Base-by-base conservation (phyloP, 2,797 vertebrate genomes). In the Chromobotia macracanthus region DNA sequence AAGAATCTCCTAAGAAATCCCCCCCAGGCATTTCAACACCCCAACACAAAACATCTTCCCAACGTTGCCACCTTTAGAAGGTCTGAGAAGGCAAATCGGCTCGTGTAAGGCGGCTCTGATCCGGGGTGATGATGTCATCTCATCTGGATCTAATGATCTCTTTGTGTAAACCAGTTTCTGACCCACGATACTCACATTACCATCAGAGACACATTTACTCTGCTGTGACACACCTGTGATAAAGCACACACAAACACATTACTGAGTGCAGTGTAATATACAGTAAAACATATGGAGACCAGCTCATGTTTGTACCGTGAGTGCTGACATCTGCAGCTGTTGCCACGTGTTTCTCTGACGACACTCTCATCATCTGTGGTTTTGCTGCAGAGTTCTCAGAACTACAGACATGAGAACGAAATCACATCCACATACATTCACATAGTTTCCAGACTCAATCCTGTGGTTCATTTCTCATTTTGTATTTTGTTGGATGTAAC, bases 131-230 rank as follows among this genome's bases (percentile, higher is more conserved):
- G 91, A 90, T 11, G 44, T 51, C 13, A 80, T 83, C 56, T 93
- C 93, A 70, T 94, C 93, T 25, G 77, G 75, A 86, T 91, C 92
- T 61, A 87, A 82, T 44, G 85, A 79, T 80, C 91, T 91, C 0
- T 92, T 95, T 72, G 90, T 90, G 82, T 91, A 94, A 81, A 85
- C 82, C 75, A 96, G 87, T 79, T 87, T 89, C 41, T 94, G 94
- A 19, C 95, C 95, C 61, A 95, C 89, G 44, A 95, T 50, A 53
- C 91, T 92, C 80, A 94, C 93, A 0, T 90, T 92, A 82, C 94
- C 93, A 1, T 88, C 90, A n/a, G 92, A 85, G 2, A 91, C 73
- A 18, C 77, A 61, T 75, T 91, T 89, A 7, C 89, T 89, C 74
- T 56, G 90, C 64, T 88, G 89, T 38, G 76, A 83, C 73, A 86